phyloP scores from a whole-genome alignment of 2,797 vertebrate genomes.

The Scarus forsteni region DNA sequence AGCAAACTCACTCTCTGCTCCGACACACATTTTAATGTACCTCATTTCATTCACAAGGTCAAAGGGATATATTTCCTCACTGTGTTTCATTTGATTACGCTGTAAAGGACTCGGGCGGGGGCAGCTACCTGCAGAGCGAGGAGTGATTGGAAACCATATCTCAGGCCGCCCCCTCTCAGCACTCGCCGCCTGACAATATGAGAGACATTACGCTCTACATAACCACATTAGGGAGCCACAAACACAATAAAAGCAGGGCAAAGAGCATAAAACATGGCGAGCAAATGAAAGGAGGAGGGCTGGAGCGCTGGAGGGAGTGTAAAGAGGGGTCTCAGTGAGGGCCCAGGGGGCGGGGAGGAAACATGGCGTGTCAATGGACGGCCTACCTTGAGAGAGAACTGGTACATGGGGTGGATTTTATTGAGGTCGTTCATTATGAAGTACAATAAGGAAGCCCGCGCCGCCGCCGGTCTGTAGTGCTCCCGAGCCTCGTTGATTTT shows the following conservation, averaged over 20 bases:
- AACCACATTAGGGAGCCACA: conserved; percentile 80
- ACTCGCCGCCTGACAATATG: conserved; percentile 71
- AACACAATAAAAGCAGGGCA: conserved; percentile 74
- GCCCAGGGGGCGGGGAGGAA: conserved; percentile 44
- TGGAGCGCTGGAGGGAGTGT: conserved; percentile 37
- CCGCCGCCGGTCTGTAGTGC: conserved; percentile 90
- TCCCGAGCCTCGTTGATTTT: conserved; percentile 95
- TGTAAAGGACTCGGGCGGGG: conserved; percentile 51
- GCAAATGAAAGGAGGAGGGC: conserved; percentile 54
- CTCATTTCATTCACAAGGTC: conserved; percentile 62
- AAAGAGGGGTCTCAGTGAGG: conserved; percentile 63
- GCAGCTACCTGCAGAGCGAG: conserved; percentile 60
- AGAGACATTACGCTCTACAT: conserved; percentile 76
- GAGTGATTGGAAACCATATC: conserved; percentile 73
- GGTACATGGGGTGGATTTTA: conserved; percentile 97
- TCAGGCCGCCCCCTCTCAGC: conserved; percentile 61
- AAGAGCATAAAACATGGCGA: conserved; percentile 74
- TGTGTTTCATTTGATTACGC: conserved; percentile 70
- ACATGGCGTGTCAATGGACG: conserved; percentile 62
- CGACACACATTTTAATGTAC: conserved; percentile 41
- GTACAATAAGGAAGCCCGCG: conserved; percentile 92
- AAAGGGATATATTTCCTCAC: conserved; percentile 40
- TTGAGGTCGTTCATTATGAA: conserved; percentile 96
- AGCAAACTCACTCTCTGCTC: conserved; percentile 22
- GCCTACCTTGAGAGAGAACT: conserved; percentile 96